Evolutionary conservation across 2,888 invertebrate species (phyloP).

Genomic region (Pediacus dermestoides): DNA sequence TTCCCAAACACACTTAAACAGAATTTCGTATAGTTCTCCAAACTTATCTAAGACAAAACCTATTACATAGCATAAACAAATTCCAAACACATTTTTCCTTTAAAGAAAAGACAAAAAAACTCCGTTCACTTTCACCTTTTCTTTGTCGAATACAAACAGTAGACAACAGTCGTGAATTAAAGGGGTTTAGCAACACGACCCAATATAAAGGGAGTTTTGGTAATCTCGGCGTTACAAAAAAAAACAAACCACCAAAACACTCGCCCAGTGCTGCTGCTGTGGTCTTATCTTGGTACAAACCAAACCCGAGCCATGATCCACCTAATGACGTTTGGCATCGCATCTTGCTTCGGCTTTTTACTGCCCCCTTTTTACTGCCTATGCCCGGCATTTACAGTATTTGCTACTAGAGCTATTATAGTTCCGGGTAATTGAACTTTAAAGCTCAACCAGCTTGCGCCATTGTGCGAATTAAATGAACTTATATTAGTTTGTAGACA

Average conservation of each 20-base stretch:
- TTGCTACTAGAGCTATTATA: slow-evolving; percentile 8
- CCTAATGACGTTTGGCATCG: slow-evolving; percentile 26
- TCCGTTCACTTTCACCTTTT: no score
- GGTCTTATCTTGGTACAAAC: slow-evolving; percentile 17
- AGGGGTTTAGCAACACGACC: slow-evolving; percentile 9
- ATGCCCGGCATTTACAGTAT: slow-evolving; percentile 13
- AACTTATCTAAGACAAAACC: no score
- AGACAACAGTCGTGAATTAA: slow-evolving; percentile 8
- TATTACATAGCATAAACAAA: no score
- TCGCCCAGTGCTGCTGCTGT: slow-evolving; percentile 6
- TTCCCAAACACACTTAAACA: no score
- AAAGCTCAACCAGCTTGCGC: slow-evolving; percentile 1
- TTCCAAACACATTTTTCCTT: no score
- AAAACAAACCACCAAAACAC: slow-evolving; percentile 9
- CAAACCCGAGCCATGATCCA: slow-evolving; percentile 15
- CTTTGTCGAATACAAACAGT: no score
- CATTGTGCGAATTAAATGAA: no score
- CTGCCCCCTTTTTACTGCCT: slow-evolving; percentile 21
- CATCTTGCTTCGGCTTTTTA: slow-evolving; percentile 23
- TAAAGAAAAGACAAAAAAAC: no score
- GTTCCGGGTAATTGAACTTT: slow-evolving; percentile 12
- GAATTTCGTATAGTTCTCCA: no score
- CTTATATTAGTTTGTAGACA: no score
- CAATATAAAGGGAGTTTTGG: slow-evolving; percentile 13
- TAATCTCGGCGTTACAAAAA: slow-evolving; percentile 26